Percentiles rank a stretch among this genome's conserved stretches.
phyloP scores from a whole-genome alignment of 2,888 invertebrate species.

The Parnassius smintheus region DNA sequence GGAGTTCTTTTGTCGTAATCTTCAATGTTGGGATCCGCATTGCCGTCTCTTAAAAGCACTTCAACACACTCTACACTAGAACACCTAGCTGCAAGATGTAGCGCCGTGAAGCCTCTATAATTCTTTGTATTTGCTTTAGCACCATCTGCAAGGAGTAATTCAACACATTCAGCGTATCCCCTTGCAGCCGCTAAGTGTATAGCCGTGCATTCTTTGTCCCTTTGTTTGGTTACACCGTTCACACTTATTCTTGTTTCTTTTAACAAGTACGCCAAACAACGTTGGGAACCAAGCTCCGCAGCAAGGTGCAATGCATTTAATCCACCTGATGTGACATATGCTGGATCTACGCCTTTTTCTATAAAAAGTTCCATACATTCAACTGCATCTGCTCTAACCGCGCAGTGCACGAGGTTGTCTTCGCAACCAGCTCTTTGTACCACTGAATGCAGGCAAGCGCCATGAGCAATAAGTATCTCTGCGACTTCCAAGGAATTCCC shows the following conservation, averaged over 20 bases:
- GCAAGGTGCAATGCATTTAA: slow-evolving; percentile 90
- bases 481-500: slow-evolving; percentile 91
- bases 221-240: slow-evolving; percentile 85
- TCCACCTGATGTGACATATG: slow-evolving; percentile 87
- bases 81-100: slow-evolving; percentile 92
- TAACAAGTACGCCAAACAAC: slow-evolving; percentile 87
- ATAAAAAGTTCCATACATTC: slow-evolving; percentile 90
- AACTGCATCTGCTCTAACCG: slow-evolving; percentile 89
- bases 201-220: slow-evolving; percentile 89
- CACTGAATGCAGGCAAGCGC: slow-evolving; percentile 86
- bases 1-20: slow-evolving; percentile 91
- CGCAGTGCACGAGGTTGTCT: slow-evolving; percentile 91
- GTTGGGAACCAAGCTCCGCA: slow-evolving; percentile 87
- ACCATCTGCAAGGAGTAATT: slow-evolving; percentile 86
- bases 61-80: slow-evolving; percentile 91
- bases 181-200: slow-evolving; percentile 93
- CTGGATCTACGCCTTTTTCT: slow-evolving; percentile 87
- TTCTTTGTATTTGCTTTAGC: slow-evolving; percentile 89
- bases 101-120: slow-evolving; percentile 89
- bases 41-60: slow-evolving; percentile 86
- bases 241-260: slow-evolving; percentile 87
- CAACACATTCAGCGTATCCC: slow-evolving; percentile 91
- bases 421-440: slow-evolving; percentile 84
- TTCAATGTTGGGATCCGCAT: slow-evolving; percentile 88
- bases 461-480: slow-evolving; percentile 86